A percentile compares a stretch with the other conserved stretches of the same genome.
Conservation (phyloP, 2,113 vertebrate genomes). For the Hyperopisus bebe region DNA sequence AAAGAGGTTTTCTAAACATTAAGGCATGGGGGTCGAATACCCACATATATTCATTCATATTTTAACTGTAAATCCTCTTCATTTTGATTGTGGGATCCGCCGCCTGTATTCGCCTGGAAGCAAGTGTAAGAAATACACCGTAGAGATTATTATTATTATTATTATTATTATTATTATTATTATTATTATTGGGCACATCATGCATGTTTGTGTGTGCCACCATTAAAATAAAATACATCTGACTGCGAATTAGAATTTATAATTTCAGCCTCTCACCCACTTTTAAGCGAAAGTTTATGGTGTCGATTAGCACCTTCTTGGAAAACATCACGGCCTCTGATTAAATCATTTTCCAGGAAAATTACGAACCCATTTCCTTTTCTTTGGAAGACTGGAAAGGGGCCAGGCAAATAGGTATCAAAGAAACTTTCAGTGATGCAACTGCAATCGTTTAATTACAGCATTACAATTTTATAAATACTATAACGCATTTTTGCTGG, state of each 20-base stretch:
- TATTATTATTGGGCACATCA: background rate
- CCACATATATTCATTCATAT: background rate
- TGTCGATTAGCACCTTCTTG: slow-evolving; percentile 5
- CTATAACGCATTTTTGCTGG: background rate
- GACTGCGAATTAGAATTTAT: background rate
- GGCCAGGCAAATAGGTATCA: background rate
- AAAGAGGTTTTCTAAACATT: background rate
- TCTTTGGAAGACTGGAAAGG: background rate
- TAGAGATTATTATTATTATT: background rate
- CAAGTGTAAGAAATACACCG: background rate
- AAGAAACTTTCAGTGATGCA: background rate
- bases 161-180: background rate
- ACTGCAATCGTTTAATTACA: background rate
- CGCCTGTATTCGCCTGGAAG: background rate
- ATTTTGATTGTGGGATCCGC: background rate
- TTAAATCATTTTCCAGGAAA: background rate
- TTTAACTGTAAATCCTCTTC: background rate
- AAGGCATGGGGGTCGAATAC: background rate
- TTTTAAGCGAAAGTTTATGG: slow-evolving; percentile 7
- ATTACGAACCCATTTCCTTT: background rate
- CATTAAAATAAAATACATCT: background rate
- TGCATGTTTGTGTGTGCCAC: background rate
- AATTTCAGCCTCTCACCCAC: background rate
- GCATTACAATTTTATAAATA: background rate
- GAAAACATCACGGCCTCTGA: background rate